Evolutionary conservation across 2,888 invertebrate species (phyloP).

Genomic region (Andrena praecox): DNA sequence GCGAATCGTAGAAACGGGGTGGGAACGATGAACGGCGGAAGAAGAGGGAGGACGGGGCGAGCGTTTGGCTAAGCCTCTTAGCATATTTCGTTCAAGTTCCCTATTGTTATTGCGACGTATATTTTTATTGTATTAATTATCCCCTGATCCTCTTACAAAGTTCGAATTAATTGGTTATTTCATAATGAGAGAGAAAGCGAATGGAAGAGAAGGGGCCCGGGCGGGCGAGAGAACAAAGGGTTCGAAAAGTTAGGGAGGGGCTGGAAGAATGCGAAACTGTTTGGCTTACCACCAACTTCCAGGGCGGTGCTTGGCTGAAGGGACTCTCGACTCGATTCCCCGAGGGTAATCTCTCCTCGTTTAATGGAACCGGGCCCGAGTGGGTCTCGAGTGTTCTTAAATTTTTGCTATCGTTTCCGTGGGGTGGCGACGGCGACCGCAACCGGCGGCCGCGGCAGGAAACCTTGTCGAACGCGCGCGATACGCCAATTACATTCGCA

Average conservation of each 20-base stretch:
- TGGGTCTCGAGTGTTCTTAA: slow-evolving; percentile 52
- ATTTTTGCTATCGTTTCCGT: slow-evolving; percentile 27
- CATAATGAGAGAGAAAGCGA: slow-evolving; percentile 57
- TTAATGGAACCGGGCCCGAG: slow-evolving; percentile 46
- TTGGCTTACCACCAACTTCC: slow-evolving; percentile 81
- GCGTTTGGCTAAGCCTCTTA: slow-evolving; percentile 78
- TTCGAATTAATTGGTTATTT: slow-evolving; percentile 80
- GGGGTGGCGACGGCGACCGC: background rate
- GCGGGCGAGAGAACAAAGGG: slow-evolving; percentile 35
- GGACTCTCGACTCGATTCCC: slow-evolving; percentile 69
- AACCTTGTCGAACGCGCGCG: slow-evolving; percentile 3
- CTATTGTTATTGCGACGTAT: slow-evolving; percentile 76
- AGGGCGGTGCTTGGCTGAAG: slow-evolving; percentile 65
- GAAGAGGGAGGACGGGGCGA: slow-evolving; percentile 15
- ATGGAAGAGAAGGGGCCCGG: slow-evolving; percentile 9
- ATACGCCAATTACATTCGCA: slow-evolving; percentile 36
- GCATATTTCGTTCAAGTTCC: slow-evolving; percentile 77
- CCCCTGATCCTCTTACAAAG: slow-evolving; percentile 79
- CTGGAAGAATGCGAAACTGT: slow-evolving; percentile 72
- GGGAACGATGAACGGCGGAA: slow-evolving; percentile 10
- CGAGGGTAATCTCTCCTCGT: slow-evolving; percentile 67
- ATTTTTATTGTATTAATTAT: slow-evolving; percentile 82
- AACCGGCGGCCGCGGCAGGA: background rate
- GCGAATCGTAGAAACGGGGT: background rate
- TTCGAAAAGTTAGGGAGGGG: slow-evolving; percentile 17